Percentiles rank a stretch among this genome's conserved stretches.
These are phyloP conservation scores for Myotis davidii DNA, from an alignment of 2,113 vertebrate genomes.

Conservation along the genomic window DNA sequence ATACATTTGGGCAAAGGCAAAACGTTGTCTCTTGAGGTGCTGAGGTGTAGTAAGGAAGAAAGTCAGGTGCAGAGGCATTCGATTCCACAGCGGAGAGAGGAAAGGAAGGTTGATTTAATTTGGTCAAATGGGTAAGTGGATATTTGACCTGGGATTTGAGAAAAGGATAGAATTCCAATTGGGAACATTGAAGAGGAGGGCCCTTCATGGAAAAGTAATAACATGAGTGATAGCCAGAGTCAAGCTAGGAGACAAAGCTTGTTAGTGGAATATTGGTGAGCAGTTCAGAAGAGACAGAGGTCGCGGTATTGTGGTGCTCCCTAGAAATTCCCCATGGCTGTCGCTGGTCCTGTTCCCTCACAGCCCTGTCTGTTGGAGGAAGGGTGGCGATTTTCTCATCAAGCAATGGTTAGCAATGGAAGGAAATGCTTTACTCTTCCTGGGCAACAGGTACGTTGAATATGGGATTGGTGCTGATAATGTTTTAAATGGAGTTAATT, in stretches of 20 bases:
- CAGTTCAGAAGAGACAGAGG: not conserved
- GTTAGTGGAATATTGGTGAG: not conserved
- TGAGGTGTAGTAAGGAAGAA: not conserved
- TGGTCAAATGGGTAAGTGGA: not conserved
- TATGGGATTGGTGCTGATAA: constrained; percentile 24
- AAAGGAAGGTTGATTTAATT: not conserved
- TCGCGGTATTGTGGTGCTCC: not conserved
- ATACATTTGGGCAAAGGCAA: not conserved
- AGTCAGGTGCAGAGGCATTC: not conserved
- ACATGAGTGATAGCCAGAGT: not conserved
- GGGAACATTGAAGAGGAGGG: not conserved
- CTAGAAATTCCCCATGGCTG: not conserved
- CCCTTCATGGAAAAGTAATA: not conserved
- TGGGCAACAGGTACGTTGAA: not conserved
- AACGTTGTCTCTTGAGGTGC: not conserved
- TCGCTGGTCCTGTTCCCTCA: not conserved
- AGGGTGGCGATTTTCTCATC: not conserved
- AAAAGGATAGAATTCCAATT: not conserved
- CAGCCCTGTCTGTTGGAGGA: not conserved
- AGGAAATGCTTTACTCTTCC: not conserved
- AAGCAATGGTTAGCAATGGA: not conserved
- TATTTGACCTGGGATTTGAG: not conserved
- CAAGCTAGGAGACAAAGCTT: not conserved
- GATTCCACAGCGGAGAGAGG: not conserved
- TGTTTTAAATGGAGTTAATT: constrained; percentile 15